phyloP scores from a whole-genome alignment of 2,797 vertebrate genomes.

The Clarias laeviceps region DNA sequence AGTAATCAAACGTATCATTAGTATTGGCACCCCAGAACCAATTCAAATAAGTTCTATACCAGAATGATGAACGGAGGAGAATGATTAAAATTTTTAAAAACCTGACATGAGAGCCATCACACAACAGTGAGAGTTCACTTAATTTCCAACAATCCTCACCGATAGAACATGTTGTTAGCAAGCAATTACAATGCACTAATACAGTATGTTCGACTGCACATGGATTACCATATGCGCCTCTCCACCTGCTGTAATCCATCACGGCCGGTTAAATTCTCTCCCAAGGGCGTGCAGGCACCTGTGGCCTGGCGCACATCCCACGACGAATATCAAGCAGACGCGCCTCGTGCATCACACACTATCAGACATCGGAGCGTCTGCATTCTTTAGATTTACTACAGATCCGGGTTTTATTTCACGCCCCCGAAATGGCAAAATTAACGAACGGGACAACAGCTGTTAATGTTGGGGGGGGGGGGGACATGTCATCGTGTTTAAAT shows the following conservation, averaged over 20 bases:
- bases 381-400: constrained; percentile 51
- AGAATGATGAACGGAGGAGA: neutral
- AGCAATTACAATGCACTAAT: constrained; percentile 68
- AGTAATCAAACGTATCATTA: neutral
- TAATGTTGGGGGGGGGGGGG: neutral
- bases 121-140: neutral
- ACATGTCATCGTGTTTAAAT: constrained; percentile 1
- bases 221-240: constrained; percentile 59
- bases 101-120: neutral
- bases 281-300: constrained; percentile 43
- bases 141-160: constrained; percentile 59
- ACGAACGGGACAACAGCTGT: neutral
- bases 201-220: constrained; percentile 58
- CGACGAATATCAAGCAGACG: constrained; percentile 5
- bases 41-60: neutral
- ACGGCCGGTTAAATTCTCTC: constrained; percentile 29
- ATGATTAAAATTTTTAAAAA: neutral
- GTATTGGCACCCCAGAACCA: neutral
- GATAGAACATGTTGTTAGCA: constrained; percentile 66
- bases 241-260: constrained; percentile 70
- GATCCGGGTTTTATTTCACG: constrained; percentile 26
- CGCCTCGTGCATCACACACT: neutral
- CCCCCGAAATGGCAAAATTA: neutral
- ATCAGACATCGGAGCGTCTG: constrained; percentile 14
- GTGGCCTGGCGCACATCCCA: constrained; percentile 34